phyloP scores from a whole-genome alignment of 2,888 invertebrate genomes.

The Julus scandinavius region DNA sequence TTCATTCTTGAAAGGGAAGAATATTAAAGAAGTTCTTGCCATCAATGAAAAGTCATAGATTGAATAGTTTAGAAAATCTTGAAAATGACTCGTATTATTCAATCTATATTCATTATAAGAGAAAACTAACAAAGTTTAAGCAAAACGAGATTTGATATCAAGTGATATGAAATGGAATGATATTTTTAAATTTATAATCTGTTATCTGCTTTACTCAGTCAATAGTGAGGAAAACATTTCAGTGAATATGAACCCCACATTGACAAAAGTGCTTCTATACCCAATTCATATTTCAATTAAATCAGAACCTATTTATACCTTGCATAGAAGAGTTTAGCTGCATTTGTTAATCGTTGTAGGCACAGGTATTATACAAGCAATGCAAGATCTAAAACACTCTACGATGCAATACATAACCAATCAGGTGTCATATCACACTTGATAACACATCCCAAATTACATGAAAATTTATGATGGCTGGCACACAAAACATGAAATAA shows the following conservation, averaged over 20 bases:
- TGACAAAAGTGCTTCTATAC: neutral
- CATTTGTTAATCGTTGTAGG: constrained; percentile 27
- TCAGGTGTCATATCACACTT: constrained; percentile 25
- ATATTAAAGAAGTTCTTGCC: neutral
- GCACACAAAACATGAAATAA: neutral
- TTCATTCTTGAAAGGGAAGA: neutral
- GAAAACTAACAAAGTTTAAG: neutral
- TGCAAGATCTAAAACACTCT: constrained; percentile 26
- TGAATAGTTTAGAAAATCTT: neutral
- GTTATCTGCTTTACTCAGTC: neutral
- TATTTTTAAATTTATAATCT: neutral
- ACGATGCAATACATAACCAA: neutral
- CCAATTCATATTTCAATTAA: neutral
- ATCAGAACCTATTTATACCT: neutral
- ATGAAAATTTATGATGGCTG: neutral
- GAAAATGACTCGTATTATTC: neutral
- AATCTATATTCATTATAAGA: neutral
- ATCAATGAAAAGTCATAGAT: neutral
- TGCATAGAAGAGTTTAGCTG: constrained; percentile 43
- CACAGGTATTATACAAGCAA: constrained; percentile 4
- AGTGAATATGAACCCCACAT: neutral
- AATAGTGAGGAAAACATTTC: neutral
- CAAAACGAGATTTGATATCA: constrained; percentile 24
- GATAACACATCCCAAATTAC: constrained; percentile 2
- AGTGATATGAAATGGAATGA: constrained; percentile 43